Conservation (phyloP, 2,888 invertebrate species). For the Napeogenes sylphis region DNA sequence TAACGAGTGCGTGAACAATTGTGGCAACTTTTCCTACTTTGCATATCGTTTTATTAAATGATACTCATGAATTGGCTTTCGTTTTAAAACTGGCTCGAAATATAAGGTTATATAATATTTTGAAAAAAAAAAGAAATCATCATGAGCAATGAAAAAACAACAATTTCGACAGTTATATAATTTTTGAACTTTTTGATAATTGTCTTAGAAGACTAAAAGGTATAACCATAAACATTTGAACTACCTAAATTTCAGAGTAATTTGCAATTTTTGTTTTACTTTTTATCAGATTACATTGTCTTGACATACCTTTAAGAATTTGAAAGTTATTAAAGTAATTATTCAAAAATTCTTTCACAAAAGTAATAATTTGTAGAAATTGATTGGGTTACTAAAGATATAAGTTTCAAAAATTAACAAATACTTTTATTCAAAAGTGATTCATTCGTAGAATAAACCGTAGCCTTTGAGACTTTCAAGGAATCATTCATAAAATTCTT, state of each 20-base stretch:
- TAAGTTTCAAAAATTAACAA: too few relatives aligned
- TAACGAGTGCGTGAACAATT: conserved; percentile 62
- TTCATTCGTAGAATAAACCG: too few relatives aligned
- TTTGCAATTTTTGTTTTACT: conserved; percentile 48
- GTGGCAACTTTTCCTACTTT: conserved; percentile 55
- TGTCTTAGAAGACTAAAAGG: conserved; percentile 46
- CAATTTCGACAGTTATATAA: conserved; percentile 49
- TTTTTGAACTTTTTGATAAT: conserved; percentile 47
- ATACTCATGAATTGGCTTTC: conserved; percentile 14
- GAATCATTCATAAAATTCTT: too few relatives aligned
- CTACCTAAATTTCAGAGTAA: conserved; percentile 55
- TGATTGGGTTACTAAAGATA: too few relatives aligned
- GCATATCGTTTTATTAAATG: conserved; percentile 45
- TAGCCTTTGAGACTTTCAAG: too few relatives aligned
- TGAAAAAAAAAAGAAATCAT: conserved; percentile 28
- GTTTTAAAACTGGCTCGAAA: conserved; percentile 6
- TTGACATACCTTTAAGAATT: not conserved
- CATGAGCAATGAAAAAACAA: conserved; percentile 28
- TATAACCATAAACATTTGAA: conserved; percentile 53
- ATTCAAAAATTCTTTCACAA: not conserved
- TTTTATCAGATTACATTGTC: conserved; percentile 41
- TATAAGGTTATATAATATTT: conserved; percentile 31
- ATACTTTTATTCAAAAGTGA: too few relatives aligned
- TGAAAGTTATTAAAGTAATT: not conserved
- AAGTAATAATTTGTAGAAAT: not conserved